Evolutionary conservation across 2,113 vertebrate genomes (phyloP).

Genomic region (Alligator mississippiensis): DNA sequence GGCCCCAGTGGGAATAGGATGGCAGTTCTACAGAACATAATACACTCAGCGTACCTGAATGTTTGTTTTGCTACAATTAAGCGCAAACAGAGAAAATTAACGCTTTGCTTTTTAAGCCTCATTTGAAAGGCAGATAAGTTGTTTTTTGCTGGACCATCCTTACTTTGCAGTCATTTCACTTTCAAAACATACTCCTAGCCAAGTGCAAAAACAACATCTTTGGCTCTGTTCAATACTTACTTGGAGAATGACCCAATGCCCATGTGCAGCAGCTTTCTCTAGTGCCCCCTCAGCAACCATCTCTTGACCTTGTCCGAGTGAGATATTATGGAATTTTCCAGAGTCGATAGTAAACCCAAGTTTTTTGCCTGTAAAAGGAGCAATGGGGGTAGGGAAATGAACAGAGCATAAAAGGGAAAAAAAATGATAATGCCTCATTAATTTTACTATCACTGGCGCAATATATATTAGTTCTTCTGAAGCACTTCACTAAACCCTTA

Average conservation of each 20-base stretch:
- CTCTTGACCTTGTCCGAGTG: slow-evolving; percentile 86
- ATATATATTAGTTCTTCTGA: slow-evolving; percentile 47
- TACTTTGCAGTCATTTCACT: background rate
- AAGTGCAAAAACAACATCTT: background rate
- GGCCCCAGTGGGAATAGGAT: background rate
- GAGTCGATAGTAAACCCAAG: slow-evolving; percentile 82
- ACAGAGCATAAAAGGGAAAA: background rate
- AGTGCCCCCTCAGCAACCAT: slow-evolving; percentile 77
- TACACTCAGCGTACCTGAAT: background rate
- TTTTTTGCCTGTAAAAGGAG: slow-evolving; percentile 80
- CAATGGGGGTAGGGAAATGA: slow-evolving; percentile 13
- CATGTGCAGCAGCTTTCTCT: slow-evolving; percentile 73
- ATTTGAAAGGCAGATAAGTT: background rate
- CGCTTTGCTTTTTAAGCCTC: background rate
- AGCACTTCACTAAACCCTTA: slow-evolving; percentile 64
- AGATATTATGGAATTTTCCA: slow-evolving; percentile 85
- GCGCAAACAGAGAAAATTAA: background rate
- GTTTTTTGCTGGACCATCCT: rapidly evolving
- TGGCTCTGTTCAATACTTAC: slow-evolving; percentile 34
- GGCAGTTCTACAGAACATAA: background rate
- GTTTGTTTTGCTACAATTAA: background rate
- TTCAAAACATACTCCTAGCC: background rate
- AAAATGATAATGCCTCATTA: slow-evolving; percentile 40
- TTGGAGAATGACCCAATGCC: slow-evolving; percentile 87
- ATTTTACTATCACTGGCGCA: slow-evolving; percentile 63